phyloP scores from a whole-genome alignment of 2,888 invertebrate genomes.

The Tineola bisselliella region DNA sequence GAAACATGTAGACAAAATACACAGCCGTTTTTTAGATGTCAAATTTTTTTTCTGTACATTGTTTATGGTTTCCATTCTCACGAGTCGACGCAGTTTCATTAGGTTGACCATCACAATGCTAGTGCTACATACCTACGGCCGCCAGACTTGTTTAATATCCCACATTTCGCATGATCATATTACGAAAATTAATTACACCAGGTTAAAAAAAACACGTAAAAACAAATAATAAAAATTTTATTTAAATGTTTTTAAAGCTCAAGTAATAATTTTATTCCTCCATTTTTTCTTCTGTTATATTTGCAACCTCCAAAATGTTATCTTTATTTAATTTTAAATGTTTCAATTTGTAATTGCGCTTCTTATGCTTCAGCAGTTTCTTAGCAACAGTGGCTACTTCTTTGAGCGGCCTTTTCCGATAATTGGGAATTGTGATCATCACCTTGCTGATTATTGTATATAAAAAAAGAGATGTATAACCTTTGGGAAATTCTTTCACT shows the following conservation, averaged over 20 bases:
- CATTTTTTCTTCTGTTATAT: not conserved
- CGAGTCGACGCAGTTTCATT: too few relatives aligned
- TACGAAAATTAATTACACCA: too few relatives aligned
- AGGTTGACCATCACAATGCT: too few relatives aligned
- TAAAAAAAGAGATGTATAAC: slow-evolving; percentile 37
- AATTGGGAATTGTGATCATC: slow-evolving; percentile 22
- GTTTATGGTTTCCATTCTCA: not conserved
- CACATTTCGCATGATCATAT: too few relatives aligned
- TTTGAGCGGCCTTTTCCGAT: slow-evolving; percentile 28
- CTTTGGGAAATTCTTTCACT: slow-evolving; percentile 36
- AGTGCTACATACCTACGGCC: too few relatives aligned
- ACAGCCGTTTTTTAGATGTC: too few relatives aligned
- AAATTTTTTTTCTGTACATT: slow-evolving; percentile 8
- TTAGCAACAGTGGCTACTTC: slow-evolving; percentile 21
- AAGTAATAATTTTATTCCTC: not conserved
- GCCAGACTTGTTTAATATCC: too few relatives aligned
- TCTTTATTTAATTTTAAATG: slow-evolving; percentile 4
- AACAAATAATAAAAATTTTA: too few relatives aligned
- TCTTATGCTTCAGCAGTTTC: not conserved
- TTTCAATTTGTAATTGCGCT: not conserved
- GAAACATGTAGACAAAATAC: too few relatives aligned
- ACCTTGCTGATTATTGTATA: slow-evolving; percentile 23
- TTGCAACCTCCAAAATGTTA: not conserved
- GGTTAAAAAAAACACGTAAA: too few relatives aligned
- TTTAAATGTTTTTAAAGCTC: too few relatives aligned